Base-by-base conservation (phyloP, 2,888 invertebrate species). In the Plebejus anna region DNA sequence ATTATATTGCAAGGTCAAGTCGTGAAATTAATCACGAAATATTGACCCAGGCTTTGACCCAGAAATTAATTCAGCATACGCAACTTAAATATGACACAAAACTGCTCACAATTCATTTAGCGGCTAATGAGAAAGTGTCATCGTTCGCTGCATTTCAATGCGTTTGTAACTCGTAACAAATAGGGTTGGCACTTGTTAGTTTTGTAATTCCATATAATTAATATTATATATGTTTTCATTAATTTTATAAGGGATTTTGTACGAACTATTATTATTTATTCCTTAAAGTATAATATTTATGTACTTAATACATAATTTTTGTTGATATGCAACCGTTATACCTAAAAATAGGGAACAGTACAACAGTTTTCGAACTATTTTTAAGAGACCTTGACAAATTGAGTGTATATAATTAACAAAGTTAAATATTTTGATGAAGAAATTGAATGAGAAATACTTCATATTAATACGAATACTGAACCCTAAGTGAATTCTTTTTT, bases 11-110 rank as follows among this genome's bases (percentile, higher is more conserved):
- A 71, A 42, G 47, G 38, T 71, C 47, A 47, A 13, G 32, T 22
- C 38, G 3, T 71, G 16, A 57, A 57, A 38, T 76, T 22, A 22
- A 22, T n/a, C 71, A 61, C 71, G 42, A 75, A 71, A 59, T 79
- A 51, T 51, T 51, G 51, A 55, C 55, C 51, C 47, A 22, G 80
- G 76, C 78, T 78, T 78, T 79, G 79, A 79, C 80, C 80, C 78
- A 79, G 75, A 78, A 70, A 77, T 75, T 38, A 76, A 77, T 78
- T 79, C 76, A 13, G 55, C 42, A 77, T 76, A 78, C 76, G 77
- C 75, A 72, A 76, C 55, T 6, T 22, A 22, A 22, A 38, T n/a
- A 70, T 55, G 36, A 70, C 47, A 71, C 59, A 75, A 42, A 71
- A 22, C 77, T 77, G 75, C 76, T 78, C 75, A 75, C 72, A 51